phyloP scores from a whole-genome alignment of 2,888 invertebrate species.

The Eupithecia centaureata region DNA sequence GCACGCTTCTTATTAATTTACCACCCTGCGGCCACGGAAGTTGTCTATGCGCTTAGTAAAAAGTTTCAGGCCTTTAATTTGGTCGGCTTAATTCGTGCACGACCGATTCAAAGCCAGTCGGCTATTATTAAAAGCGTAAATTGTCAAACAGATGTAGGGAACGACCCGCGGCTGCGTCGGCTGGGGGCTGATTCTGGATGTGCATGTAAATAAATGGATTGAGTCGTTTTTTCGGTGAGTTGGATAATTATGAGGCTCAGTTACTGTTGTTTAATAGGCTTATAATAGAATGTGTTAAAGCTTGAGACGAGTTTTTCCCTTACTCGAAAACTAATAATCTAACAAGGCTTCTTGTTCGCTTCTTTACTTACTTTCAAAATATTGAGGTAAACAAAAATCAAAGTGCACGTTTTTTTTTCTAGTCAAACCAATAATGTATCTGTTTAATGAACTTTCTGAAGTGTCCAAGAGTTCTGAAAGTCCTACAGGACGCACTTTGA shows the following conservation, averaged over 20 bases:
- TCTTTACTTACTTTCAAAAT: too few relatives aligned
- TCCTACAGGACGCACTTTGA: too few relatives aligned
- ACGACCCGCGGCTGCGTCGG: constrained; percentile 69
- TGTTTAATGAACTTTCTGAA: too few relatives aligned
- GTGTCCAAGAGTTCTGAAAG: too few relatives aligned
- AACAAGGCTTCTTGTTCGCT: too few relatives aligned
- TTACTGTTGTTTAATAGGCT: background rate
- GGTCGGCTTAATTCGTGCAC: constrained; percentile 77
- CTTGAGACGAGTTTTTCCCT: too few relatives aligned
- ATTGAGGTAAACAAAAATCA: too few relatives aligned
- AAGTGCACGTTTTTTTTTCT: too few relatives aligned
- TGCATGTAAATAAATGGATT: constrained; percentile 7
- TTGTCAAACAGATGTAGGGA: constrained; percentile 81
- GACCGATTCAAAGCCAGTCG: constrained; percentile 78
- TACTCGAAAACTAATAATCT: too few relatives aligned
- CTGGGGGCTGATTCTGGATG: constrained; percentile 21
- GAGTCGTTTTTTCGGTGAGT: background rate
- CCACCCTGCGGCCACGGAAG: constrained; percentile 55
- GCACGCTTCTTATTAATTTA: constrained; percentile 62
- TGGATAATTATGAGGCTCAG: background rate
- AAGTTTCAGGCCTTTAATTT: constrained; percentile 81
- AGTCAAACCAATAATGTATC: too few relatives aligned
- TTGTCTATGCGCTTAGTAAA: constrained; percentile 65
- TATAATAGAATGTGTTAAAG: too few relatives aligned
- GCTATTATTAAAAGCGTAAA: constrained; percentile 83